Evolutionary conservation across 1,140 invertebrate species (phyloP).

Genomic region (Tetramorium simillimum): DNA sequence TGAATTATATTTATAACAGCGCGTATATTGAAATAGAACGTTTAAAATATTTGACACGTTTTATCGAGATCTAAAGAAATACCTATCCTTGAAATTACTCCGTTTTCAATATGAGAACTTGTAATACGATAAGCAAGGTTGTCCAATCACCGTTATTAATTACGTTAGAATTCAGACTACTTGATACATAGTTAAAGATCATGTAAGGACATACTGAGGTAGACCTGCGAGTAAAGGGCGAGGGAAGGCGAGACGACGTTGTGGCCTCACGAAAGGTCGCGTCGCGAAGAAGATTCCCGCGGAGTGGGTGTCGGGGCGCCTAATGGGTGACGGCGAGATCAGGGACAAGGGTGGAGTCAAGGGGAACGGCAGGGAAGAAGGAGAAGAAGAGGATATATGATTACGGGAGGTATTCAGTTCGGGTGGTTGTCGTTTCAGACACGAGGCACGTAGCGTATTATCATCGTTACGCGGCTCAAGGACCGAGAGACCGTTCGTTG

Average conservation of each 20-base stretch:
- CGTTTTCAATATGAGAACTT: not conserved
- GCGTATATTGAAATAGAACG: not conserved
- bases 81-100: not conserved
- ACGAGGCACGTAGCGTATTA: conserved; percentile 78
- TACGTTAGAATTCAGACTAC: not conserved
- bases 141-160: not conserved
- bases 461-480: conserved; percentile 74
- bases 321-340: conserved; percentile 24
- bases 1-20: not conserved
- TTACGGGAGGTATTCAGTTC: conserved; percentile 74
- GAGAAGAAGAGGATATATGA: conserved; percentile 61
- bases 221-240: not conserved
- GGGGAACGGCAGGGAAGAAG: not conserved
- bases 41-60: not conserved
- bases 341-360: not conserved
- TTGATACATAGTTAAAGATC: conserved; percentile 24
- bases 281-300: conserved; percentile 63
- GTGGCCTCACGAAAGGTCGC: conserved; percentile 65
- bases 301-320: conserved; percentile 63
- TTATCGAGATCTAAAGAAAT: not conserved
- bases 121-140: not conserved
- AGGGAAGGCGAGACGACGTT: conserved; percentile 27
- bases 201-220: not conserved
- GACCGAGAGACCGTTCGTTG: conserved; percentile 72
- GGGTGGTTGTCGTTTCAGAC: conserved; percentile 74